Percentiles rank a stretch among this genome's conserved stretches.
These are phyloP conservation scores for Carterocephalus palaemon DNA, from an alignment of 2,888 invertebrate genomes.

Conservation along the genomic window DNA sequence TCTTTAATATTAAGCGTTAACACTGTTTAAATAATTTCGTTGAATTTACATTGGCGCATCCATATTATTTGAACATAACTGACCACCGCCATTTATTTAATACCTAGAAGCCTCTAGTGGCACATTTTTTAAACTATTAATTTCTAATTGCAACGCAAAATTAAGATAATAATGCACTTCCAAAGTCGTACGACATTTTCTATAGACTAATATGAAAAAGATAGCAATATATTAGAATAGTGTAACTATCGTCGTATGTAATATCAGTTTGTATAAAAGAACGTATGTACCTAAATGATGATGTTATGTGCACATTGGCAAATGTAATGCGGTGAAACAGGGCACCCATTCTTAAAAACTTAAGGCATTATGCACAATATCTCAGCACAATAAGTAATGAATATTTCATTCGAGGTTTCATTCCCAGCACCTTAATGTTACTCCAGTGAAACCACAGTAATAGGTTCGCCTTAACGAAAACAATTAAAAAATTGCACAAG, in stretches of 20 bases:
- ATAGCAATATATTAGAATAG: slow-evolving; percentile 79
- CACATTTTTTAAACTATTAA: slow-evolving; percentile 30
- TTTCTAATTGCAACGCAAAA: slow-evolving; percentile 30
- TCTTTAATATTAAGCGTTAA: slow-evolving; percentile 33
- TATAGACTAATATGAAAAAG: slow-evolving; percentile 78
- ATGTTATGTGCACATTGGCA: slow-evolving; percentile 67
- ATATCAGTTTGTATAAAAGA: slow-evolving; percentile 74
- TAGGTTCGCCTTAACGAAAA: slow-evolving; percentile 52
- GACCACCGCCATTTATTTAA: slow-evolving; percentile 19
- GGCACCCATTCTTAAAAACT: slow-evolving; percentile 62
- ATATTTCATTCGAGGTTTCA: slow-evolving; percentile 42
- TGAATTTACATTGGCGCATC: slow-evolving; percentile 19
- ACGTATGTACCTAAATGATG: slow-evolving; percentile 60
- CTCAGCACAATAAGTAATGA: slow-evolving; percentile 69
- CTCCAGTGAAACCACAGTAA: slow-evolving; percentile 59
- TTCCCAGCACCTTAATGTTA: slow-evolving; percentile 59
- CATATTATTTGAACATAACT: slow-evolving; percentile 18
- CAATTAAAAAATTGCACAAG: slow-evolving; percentile 66
- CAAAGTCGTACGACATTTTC: slow-evolving; percentile 64
- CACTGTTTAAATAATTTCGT: slow-evolving; percentile 27
- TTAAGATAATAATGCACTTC: slow-evolving; percentile 45
- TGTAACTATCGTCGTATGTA: slow-evolving; percentile 68
- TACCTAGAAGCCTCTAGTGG: slow-evolving; percentile 19
- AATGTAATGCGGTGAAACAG: slow-evolving; percentile 61
- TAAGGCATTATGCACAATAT: slow-evolving; percentile 71